Percentiles rank a stretch among this genome's conserved stretches.
phyloP scores from a whole-genome alignment of 1,140 invertebrate species.

The Musca vetustissima region DNA sequence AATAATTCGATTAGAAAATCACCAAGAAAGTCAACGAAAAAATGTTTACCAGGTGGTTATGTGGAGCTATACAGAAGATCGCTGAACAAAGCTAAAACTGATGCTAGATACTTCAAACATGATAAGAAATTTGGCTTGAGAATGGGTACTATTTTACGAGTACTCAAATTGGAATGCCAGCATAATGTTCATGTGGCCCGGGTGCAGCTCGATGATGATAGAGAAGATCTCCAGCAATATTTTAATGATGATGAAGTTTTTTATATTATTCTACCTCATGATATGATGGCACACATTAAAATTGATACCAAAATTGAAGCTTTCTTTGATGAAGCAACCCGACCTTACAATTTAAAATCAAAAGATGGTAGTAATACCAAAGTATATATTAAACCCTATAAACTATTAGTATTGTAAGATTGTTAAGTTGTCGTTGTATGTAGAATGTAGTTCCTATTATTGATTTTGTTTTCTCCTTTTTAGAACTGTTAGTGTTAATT shows the following conservation, averaged over 20 bases:
- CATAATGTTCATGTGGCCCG: conserved; percentile 14
- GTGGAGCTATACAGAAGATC: conserved; percentile 9
- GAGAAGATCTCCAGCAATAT: not conserved
- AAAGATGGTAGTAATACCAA: not conserved
- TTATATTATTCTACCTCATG: conserved; percentile 4
- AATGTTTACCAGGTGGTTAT: conserved; percentile 11
- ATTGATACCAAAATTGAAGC: conserved; percentile 16
- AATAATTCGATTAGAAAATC: not conserved
- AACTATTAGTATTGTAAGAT: conserved; percentile 11
- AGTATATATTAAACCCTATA: conserved; percentile 26
- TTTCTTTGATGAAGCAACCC: conserved; percentile 6
- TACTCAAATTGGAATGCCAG: not conserved
- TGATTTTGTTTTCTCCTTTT: not conserved
- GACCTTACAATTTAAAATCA: conserved; percentile 5
- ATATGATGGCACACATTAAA: conserved; percentile 2
- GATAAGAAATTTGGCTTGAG: conserved; percentile 22
- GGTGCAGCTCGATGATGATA: conserved; percentile 1
- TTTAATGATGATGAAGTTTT: not conserved
- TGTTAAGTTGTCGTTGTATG: not conserved
- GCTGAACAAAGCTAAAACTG: not conserved
- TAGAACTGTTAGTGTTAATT: not conserved
- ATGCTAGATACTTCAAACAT: conserved; percentile 7
- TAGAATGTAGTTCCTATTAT: not conserved
- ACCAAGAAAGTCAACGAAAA: conserved; percentile 18
- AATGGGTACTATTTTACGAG: not conserved